These are phyloP conservation scores for Phataginus tetradactyla DNA, from an alignment of 2,797 vertebrate genomes.

Conservation along the genomic window DNA sequence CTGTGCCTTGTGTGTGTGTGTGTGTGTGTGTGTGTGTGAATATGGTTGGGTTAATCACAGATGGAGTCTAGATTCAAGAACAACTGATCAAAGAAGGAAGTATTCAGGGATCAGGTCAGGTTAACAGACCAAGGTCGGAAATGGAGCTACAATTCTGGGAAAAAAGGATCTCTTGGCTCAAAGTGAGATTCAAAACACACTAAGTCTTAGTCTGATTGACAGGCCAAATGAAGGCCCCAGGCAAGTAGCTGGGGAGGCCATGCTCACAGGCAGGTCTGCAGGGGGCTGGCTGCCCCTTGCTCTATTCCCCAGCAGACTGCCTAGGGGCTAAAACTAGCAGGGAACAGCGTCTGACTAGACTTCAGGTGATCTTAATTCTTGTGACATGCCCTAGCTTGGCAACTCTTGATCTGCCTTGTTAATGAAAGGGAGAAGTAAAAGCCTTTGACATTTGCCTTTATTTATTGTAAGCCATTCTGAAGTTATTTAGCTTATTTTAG, in stretches of 20 bases:
- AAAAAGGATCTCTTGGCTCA: background rate
- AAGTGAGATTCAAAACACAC: background rate
- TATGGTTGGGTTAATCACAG: background rate
- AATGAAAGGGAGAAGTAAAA: background rate
- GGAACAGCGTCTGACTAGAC: background rate
- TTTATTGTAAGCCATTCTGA: background rate
- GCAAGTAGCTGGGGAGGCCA: background rate
- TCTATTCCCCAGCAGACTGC: background rate
- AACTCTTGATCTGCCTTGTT: background rate
- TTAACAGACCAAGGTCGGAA: constrained; percentile 9
- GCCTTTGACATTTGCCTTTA: background rate
- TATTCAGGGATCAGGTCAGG: background rate
- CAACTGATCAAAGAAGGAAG: background rate
- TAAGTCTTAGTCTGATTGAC: background rate
- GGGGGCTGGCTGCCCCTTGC: background rate
- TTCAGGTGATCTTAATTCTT: background rate
- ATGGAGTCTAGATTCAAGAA: background rate
- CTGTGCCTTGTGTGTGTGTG: too few relatives aligned
- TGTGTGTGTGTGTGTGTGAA: background rate
- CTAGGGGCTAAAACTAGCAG: background rate
- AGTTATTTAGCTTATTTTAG: background rate
- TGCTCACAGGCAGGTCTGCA: background rate
- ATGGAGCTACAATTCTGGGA: background rate
- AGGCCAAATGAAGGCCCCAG: background rate
- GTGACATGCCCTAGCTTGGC: background rate